A percentile compares a stretch with the other conserved stretches of the same genome.
These are phyloP conservation scores for Rhincodon typus DNA, from an alignment of 2,797 vertebrate species.

Conservation along the genomic window DNA sequence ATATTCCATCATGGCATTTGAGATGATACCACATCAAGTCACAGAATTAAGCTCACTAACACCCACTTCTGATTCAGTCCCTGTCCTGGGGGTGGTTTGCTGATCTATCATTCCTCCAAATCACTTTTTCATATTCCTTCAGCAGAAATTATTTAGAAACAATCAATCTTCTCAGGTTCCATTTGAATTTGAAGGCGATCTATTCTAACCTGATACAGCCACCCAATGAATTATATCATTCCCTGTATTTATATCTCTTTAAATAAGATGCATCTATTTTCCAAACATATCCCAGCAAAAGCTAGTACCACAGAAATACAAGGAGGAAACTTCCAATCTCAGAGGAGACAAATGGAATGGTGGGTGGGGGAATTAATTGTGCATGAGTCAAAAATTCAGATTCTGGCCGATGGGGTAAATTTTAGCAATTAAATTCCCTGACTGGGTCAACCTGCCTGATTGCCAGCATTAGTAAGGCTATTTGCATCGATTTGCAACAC, in stretches of 20 bases:
- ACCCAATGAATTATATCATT: not conserved
- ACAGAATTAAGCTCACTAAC: not conserved
- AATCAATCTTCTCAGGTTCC: not conserved
- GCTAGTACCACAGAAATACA: not conserved
- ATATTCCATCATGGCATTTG: not conserved
- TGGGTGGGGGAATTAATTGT: too few species aligned
- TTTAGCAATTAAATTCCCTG: too few species aligned
- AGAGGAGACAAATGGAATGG: too few species aligned
- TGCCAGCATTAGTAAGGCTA: too few species aligned
- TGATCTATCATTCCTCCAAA: not conserved
- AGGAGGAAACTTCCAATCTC: too few species aligned
- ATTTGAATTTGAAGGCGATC: not conserved
- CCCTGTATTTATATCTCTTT: not conserved
- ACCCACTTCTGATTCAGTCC: not conserved
- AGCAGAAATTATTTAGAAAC: not conserved
- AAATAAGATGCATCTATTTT: not conserved
- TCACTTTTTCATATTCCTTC: too few species aligned
- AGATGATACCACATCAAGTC: not conserved
- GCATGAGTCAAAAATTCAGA: too few species aligned
- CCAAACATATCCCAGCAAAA: not conserved
- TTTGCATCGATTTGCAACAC: too few species aligned
- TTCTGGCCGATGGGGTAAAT: too few species aligned
- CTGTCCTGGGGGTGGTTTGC: not conserved
- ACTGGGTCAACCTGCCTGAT: too few species aligned
- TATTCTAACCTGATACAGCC: not conserved